Evolutionary conservation across 2,113 vertebrate species (phyloP), one percentile per base, ranked within the genome.

Genomic region (Montifringilla adamsi): DNA sequence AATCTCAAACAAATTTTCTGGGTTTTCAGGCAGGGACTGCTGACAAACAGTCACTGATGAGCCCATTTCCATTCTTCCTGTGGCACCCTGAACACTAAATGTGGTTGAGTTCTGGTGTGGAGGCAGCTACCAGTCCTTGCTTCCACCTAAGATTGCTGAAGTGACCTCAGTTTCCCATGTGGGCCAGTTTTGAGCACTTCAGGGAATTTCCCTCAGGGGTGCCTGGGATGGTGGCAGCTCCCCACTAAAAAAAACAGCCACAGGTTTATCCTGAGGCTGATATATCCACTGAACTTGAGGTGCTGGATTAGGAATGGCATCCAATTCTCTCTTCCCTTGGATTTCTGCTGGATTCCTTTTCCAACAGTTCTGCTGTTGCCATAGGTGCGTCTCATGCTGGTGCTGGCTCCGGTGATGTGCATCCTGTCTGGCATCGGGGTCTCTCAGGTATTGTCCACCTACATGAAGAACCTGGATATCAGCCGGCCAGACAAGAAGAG

Each of bases 391-490:
- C 98, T 99, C 3, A 99, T 99, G 99, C 95, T 99, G 95, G 99
- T 99, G 43, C 95, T 99, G 96, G 99, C 99, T 33, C 99, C 99
- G 0, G 99, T 99, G 79, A 99, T 99, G 99, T 99, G 99, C 97
- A 99, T 99, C 96, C 98, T 99, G 43, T 99, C 99, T 0, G 99
- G 99, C 84, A 99, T 99, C 1, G 99, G 99, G 2, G 99, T 99
- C 58, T 99, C 99, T 56, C 99, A 99, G 96, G 99, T 99, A 23
- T 91, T 99, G 20, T 99, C 99, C 74, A 99, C 99, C 30, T 99
- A 99, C 92, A 99, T 99, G 99, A 99, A 99, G 98, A 99, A 99
- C 97, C 93, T 99, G 97, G 99, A 99, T 28, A 99, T 99, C 90
- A 99, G 98, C 97, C 98, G 99, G 31, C 98, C 99, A 0, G 99